phyloP scores from a whole-genome alignment of 2,797 vertebrate genomes.

The Acanthiza pusilla region DNA sequence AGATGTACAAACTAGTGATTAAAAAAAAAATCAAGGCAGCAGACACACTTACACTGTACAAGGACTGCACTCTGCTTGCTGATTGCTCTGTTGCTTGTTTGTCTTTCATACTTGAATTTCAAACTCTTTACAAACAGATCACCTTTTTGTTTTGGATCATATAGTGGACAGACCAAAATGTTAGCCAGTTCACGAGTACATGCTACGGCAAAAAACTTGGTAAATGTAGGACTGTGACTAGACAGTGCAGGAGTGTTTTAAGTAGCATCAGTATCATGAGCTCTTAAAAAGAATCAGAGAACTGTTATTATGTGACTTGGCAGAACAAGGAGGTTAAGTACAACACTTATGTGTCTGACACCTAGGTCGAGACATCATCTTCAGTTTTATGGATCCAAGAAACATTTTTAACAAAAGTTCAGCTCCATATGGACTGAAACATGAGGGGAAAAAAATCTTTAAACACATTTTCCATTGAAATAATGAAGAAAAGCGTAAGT shows the following conservation, averaged over 20 bases:
- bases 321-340: background rate
- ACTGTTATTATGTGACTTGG: background rate
- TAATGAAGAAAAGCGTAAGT: background rate
- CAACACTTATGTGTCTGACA: background rate
- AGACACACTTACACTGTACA: background rate
- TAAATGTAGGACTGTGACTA: background rate
- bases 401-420: background rate
- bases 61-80: background rate
- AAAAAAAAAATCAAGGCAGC: background rate
- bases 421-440: background rate
- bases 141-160: background rate
- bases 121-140: background rate
- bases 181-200: background rate
- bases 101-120: background rate
- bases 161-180: background rate
- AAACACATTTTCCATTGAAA: background rate
- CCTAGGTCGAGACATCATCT: background rate
- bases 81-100: background rate
- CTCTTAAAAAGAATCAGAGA: background rate
- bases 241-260: background rate
- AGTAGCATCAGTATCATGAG: background rate
- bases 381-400: background rate
- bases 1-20: background rate
- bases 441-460: background rate
- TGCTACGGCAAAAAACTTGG: background rate